Conservation (phyloP, 2,113 vertebrate genomes). For the Larimichthys crocea region DNA sequence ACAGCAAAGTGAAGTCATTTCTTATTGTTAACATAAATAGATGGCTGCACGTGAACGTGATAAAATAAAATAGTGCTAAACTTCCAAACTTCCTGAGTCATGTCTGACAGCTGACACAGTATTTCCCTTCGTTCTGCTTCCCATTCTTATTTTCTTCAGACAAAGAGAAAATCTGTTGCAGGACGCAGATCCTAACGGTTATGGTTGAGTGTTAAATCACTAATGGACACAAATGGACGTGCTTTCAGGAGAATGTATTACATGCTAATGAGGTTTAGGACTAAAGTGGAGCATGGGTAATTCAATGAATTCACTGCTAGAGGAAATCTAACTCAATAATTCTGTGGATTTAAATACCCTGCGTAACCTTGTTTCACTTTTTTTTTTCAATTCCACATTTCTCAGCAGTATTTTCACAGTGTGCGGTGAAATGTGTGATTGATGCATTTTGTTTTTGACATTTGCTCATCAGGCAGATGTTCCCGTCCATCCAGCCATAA, state of each 20-base stretch:
- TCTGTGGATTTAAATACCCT: not conserved
- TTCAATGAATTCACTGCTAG: not conserved
- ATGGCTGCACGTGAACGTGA: too few species aligned
- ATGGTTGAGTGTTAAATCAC: not conserved
- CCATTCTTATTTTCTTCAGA: not conserved
- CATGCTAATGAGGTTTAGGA: not conserved
- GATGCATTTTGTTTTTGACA: not conserved
- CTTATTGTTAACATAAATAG: too few species aligned
- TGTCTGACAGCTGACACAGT: not conserved
- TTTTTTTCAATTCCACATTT: not conserved
- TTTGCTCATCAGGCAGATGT: conserved; percentile 5
- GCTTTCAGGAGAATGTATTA: not conserved
- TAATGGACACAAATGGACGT: not conserved
- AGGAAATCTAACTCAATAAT: not conserved
- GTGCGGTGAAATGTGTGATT: not conserved
- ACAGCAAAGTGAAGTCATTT: not conserved
- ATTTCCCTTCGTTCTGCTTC: not conserved
- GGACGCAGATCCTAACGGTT: too few species aligned
- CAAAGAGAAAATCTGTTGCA: not conserved
- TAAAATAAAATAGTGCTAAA: not conserved
- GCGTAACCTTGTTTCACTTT: not conserved
- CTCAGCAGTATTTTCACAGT: not conserved
- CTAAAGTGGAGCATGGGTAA: not conserved
- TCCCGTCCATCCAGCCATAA: not conserved
- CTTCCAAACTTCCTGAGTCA: not conserved